Evolutionary conservation across 2,888 invertebrate species (phyloP).

Genomic region (Nasonia oneida): DNA sequence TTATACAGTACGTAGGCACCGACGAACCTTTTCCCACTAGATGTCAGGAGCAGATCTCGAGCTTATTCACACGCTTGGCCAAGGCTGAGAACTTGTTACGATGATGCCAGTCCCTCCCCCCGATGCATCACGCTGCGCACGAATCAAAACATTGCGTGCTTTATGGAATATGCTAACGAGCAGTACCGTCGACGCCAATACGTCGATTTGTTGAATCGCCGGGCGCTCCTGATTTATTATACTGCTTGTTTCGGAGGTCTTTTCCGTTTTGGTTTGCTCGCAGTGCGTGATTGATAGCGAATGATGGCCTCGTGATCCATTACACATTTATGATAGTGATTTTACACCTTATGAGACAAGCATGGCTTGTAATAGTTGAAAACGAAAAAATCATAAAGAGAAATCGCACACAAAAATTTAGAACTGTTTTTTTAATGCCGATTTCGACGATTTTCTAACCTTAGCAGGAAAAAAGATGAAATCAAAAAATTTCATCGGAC

Average conservation of each 20-base stretch:
- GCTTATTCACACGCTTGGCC: conserved; percentile 26
- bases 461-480: too few species aligned
- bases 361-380: too few species aligned
- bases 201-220: not conserved
- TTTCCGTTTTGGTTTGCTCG: too few species aligned
- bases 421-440: too few species aligned
- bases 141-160: conserved; percentile 23
- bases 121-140: not conserved
- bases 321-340: too few species aligned
- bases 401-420: too few species aligned
- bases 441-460: too few species aligned
- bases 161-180: conserved; percentile 18
- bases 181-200: not conserved
- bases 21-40: conserved; percentile 21
- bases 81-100: conserved; percentile 26
- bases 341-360: too few species aligned
- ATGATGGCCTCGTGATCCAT: too few species aligned
- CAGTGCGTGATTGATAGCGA: too few species aligned
- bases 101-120: conserved; percentile 3
- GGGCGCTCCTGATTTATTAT: not conserved
- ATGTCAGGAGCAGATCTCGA: not conserved
- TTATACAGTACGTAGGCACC: not conserved
- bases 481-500: too few species aligned
- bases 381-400: too few species aligned
- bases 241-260: not conserved